phyloP scores from a whole-genome alignment of 1,140 invertebrate genomes.

The Forficula auricularia region DNA sequence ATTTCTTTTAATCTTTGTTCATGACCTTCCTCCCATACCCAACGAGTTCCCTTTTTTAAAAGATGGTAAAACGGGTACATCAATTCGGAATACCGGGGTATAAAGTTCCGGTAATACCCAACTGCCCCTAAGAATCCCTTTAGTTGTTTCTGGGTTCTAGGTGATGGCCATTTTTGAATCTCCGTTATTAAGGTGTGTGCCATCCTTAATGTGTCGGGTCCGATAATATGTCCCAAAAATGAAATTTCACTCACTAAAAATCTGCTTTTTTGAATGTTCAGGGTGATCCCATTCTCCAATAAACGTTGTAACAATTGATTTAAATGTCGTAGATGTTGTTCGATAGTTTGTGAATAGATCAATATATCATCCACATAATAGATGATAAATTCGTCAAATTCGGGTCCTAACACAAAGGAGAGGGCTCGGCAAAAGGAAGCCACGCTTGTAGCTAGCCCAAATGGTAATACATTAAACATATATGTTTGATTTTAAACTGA shows the following conservation, averaged over 20 bases:
- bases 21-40: conserved; percentile 13
- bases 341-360: not conserved
- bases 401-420: not conserved
- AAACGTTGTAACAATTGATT: not conserved
- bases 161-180: too few relatives aligned
- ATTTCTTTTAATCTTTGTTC: conserved; percentile 14
- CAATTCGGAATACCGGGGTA: conserved; percentile 16
- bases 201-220: too few relatives aligned
- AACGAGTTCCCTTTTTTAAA: conserved; percentile 15
- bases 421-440: not conserved
- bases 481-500: not conserved
- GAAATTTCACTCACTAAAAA: not conserved
- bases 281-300: not conserved
- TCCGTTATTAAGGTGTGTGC: too few relatives aligned
- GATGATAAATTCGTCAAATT: not conserved
- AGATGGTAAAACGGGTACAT: conserved; percentile 16
- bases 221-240: too few relatives aligned
- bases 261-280: not conserved
- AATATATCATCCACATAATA: not conserved
- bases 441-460: not conserved
- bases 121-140: conserved; percentile 21
- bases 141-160: conserved; percentile 15
- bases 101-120: conserved; percentile 23
- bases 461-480: not conserved
- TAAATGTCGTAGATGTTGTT: not conserved